phyloP scores from a whole-genome alignment of 1,140 invertebrate species.

The Drosophila chauvacae region DNA sequence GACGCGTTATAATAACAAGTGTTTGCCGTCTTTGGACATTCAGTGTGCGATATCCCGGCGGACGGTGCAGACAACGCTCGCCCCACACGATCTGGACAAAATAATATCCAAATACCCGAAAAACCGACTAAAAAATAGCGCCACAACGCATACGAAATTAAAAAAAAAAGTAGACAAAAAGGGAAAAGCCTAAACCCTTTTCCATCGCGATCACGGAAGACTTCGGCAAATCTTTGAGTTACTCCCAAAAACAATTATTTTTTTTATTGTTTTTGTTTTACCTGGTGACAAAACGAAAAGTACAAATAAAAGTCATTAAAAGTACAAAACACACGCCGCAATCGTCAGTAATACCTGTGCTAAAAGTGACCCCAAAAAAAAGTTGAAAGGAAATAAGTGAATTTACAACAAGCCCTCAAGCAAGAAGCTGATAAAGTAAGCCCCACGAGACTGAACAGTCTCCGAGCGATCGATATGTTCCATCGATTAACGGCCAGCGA shows the following conservation, averaged over 20 bases:
- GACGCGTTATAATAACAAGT: conserved; percentile 84
- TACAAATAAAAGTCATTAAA: conserved; percentile 35
- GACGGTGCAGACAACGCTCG: conserved; percentile 74
- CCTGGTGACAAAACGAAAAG: conserved; percentile 45
- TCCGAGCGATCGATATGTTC: conserved; percentile 1
- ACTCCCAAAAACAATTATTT: conserved; percentile 34
- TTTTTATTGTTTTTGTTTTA: conserved; percentile 68
- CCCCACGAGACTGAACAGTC: conserved; percentile 1
- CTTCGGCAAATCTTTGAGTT: background rate
- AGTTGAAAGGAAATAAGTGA: conserved; percentile 12
- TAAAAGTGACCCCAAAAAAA: conserved; percentile 23
- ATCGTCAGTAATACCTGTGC: conserved; percentile 22
- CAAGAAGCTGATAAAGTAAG: conserved; percentile 34
- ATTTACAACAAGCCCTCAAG: conserved; percentile 14
- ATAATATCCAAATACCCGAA: conserved; percentile 5
- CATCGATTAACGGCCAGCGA: conserved; percentile 6
- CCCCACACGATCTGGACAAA: conserved; percentile 30
- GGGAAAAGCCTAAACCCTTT: background rate
- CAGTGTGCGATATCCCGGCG: conserved; percentile 82
- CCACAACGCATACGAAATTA: background rate
- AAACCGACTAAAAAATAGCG: background rate
- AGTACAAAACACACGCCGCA: conserved; percentile 27
- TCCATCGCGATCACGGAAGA: conserved; percentile 1
- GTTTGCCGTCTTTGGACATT: conserved; percentile 81
- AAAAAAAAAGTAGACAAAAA: background rate